Percentiles rank a stretch among this genome's conserved stretches.
Evolutionary conservation across 1,140 invertebrate genomes (phyloP).

Genomic region (Drosophila sp.): DNA sequence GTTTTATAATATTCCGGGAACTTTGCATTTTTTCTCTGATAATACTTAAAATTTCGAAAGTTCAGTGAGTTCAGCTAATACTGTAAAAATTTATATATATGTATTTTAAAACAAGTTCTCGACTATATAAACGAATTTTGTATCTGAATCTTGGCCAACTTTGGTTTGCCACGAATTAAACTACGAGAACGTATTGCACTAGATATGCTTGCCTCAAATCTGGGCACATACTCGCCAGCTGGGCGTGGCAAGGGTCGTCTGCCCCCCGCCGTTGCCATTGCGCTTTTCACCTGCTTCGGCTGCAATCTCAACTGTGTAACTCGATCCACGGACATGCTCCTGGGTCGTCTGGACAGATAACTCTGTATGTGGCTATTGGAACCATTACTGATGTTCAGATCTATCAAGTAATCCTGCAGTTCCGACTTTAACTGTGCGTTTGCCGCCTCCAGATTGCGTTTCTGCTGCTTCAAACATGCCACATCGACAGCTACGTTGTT

Average conservation of each 20-base stretch:
- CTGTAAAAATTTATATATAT: neutral
- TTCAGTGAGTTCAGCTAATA: neutral
- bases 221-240: constrained; percentile 23
- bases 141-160: constrained; percentile 59
- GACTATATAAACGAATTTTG: too few species aligned
- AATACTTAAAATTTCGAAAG: constrained; percentile 9
- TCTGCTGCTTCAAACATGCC: constrained; percentile 73
- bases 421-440: constrained; percentile 70
- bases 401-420: constrained; percentile 76
- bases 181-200: constrained; percentile 64
- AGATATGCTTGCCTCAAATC: constrained; percentile 70
- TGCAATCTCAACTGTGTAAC: constrained; percentile 62
- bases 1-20: constrained; percentile 32
- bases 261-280: constrained; percentile 39
- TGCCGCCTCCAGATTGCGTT: constrained; percentile 60
- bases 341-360: constrained; percentile 72
- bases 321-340: constrained; percentile 82
- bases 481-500: constrained; percentile 79
- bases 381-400: constrained; percentile 77
- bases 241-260: constrained; percentile 23
- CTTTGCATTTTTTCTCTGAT: constrained; percentile 22
- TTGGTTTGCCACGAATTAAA: constrained; percentile 45
- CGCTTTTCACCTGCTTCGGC: constrained; percentile 66
- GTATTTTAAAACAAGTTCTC: neutral
- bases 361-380: constrained; percentile 71